These are phyloP conservation scores for Pristionchus japonicus DNA, from an alignment of 2,888 invertebrate genomes.

Conservation along the genomic window DNA sequence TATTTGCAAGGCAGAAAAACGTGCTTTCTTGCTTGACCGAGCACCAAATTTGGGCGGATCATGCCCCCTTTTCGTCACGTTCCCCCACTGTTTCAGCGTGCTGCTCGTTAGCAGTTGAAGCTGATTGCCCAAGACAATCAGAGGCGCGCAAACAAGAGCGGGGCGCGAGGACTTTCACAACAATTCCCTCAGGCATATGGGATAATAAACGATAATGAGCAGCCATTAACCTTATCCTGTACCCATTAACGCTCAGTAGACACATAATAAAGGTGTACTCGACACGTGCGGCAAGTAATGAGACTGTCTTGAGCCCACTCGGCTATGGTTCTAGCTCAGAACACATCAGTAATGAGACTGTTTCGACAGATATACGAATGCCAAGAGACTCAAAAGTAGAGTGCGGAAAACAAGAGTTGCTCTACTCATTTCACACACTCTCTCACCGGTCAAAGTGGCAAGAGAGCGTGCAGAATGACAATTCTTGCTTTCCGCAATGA, in stretches of 20 bases:
- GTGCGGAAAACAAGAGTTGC: too few relatives aligned
- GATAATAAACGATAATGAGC: background rate
- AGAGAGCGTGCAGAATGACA: too few relatives aligned
- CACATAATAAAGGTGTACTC: background rate
- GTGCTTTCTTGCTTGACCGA: background rate
- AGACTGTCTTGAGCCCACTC: background rate
- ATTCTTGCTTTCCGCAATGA: too few relatives aligned
- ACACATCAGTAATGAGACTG: too few relatives aligned
- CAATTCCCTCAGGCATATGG: too few relatives aligned
- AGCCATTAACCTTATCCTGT: background rate
- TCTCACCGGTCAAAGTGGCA: too few relatives aligned
- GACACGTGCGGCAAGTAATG: background rate
- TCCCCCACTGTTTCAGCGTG: background rate
- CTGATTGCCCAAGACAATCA: conserved; percentile 9
- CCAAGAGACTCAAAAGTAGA: too few relatives aligned
- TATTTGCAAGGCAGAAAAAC: background rate
- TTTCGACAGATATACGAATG: too few relatives aligned
- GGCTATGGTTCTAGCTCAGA: background rate
- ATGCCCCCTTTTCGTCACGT: background rate
- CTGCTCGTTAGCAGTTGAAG: background rate
- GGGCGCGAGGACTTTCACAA: background rate
- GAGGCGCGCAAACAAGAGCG: background rate
- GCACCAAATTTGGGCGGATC: background rate
- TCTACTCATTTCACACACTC: too few relatives aligned
- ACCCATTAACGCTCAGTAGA: background rate